These are phyloP conservation scores for Toxostoma redivivum DNA, from an alignment of 2,113 vertebrate genomes.

Conservation along the genomic window DNA sequence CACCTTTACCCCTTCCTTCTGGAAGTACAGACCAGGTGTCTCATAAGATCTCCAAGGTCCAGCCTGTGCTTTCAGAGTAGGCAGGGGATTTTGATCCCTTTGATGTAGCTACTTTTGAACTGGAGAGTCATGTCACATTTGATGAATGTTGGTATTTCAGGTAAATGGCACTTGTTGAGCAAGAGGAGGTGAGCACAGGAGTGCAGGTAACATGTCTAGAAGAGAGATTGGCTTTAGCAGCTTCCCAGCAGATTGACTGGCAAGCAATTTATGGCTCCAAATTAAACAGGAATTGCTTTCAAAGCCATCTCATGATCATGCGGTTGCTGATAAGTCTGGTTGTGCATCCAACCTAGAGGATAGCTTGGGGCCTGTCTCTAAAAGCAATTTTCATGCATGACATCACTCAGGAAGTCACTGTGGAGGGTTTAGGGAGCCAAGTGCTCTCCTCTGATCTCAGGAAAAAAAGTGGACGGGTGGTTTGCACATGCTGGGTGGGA, in stretches of 20 bases:
- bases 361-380: not conserved
- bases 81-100: not conserved
- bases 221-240: not conserved
- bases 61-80: not conserved
- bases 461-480: not conserved
- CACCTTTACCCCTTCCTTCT: not conserved
- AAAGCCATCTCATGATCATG: constrained; percentile 4
- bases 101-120: not conserved
- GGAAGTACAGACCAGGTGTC: not conserved
- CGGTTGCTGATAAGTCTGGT: not conserved
- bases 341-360: not conserved
- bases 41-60: not conserved
- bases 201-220: not conserved
- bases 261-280: not conserved
- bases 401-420: constrained; percentile 35
- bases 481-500: not conserved
- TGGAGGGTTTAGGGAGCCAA: not conserved
- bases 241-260: not conserved
- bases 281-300: constrained; percentile 29
- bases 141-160: not conserved
- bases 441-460: constrained; percentile 15
- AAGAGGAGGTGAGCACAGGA: not conserved
- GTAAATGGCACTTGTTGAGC: not conserved
- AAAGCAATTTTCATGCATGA: constrained; percentile 28
- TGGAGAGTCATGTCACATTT: not conserved